phyloP scores from a whole-genome alignment of 2,888 invertebrate species.

The Ptilodon capucinus region DNA sequence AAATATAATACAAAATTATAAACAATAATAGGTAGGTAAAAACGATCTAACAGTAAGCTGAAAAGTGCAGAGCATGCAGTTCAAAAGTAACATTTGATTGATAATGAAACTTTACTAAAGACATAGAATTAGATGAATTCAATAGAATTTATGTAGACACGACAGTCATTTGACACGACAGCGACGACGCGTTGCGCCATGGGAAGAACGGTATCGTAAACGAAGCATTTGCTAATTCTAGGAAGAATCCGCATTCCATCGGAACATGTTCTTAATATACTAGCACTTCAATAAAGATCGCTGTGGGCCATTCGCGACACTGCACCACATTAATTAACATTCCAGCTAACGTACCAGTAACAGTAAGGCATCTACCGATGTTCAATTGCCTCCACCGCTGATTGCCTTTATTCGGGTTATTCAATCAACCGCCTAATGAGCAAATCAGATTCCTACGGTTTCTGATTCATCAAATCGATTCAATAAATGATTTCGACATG shows the following conservation, averaged over 20 bases:
- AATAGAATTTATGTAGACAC: too few species aligned
- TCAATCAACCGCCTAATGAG: slow-evolving; percentile 51
- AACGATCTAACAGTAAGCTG: too few species aligned
- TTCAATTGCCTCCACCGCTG: slow-evolving; percentile 44
- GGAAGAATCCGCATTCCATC: slow-evolving; percentile 74
- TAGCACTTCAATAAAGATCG: slow-evolving; percentile 47
- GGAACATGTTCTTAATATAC: slow-evolving; percentile 70
- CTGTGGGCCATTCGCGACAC: slow-evolving; percentile 69
- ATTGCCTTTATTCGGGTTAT: slow-evolving; percentile 44
- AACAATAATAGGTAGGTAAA: too few species aligned
- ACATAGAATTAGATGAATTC: too few species aligned
- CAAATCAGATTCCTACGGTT: slow-evolving; percentile 37
- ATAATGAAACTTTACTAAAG: too few species aligned
- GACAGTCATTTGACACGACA: slow-evolving; percentile 6
- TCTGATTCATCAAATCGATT: slow-evolving; percentile 49
- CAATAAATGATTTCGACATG: slow-evolving; percentile 37
- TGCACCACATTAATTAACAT: slow-evolving; percentile 72
- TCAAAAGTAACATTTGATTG: too few species aligned
- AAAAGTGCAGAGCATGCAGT: too few species aligned
- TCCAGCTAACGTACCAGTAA: slow-evolving; percentile 65
- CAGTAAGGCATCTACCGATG: too few species aligned
- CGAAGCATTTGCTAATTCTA: slow-evolving; percentile 58
- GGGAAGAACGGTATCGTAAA: slow-evolving; percentile 31
- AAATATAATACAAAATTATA: too few species aligned
- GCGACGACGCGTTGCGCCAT: neutral